Base-by-base conservation (phyloP, 2,888 invertebrate genomes). In the Callyntrura sp. region DNA sequence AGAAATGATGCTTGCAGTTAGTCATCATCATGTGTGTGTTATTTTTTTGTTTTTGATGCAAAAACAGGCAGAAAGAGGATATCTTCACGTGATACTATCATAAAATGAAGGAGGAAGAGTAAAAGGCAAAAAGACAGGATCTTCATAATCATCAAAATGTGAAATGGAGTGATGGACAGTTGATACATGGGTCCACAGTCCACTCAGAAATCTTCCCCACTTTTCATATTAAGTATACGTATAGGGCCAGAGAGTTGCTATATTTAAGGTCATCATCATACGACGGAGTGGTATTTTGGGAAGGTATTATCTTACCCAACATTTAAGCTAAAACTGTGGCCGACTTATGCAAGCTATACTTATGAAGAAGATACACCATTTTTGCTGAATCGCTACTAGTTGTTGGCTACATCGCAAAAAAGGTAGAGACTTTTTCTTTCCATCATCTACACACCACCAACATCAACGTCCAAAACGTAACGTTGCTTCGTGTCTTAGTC, bases 91-190 rank as follows among this genome's bases (percentile, higher is more conserved):
- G 17, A 28, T 43, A 35, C 6, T 51, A 28, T 68, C 14, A 14
- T 20, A 43, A 79, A 17, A 60, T 45, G 3, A 78, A 84, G 17
- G 84, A 68, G 57, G 68, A 87, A 73, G 48, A 51, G 57, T 28
- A 85, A 62, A 79, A 55, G 68, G 57, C 23, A 81, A 82, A 78
- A 51, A 76, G 85, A 85, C 35, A 65, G 70, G 60, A 85, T 79
- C 79, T 57, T 82, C 79, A 85, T 85, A 85, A 89, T 89, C 89
- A 51, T 70, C 68, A 85, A 79, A 79, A 79, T 89, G 85, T 85
- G 85, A 78, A 78, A 85, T 78, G 60, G 51, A 78, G 79, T 86
- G 86, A 86, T 86, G 79, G 84, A 76, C 79, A 76, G 43, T 45
- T 83, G 83, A 84, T 88, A 88, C 43, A 68, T 73, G 17, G 20